Conservation (phyloP, 2,797 vertebrate genomes). For the Phoeniculus purpureus region DNA sequence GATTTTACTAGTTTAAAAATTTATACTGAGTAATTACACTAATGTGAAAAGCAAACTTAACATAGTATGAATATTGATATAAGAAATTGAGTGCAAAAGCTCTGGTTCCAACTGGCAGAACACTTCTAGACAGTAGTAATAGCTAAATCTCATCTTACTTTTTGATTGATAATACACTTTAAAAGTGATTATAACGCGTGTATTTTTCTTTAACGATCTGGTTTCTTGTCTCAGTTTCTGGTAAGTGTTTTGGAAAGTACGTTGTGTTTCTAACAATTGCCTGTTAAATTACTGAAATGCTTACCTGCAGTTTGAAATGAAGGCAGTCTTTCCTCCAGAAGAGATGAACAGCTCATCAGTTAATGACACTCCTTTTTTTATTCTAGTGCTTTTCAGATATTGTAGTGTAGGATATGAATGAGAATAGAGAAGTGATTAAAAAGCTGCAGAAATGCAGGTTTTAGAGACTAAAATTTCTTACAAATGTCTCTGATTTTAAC, state of each 20-base stretch:
- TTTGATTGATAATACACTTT: not conserved
- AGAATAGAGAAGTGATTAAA: not conserved
- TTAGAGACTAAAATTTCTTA: not conserved
- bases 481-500: not conserved
- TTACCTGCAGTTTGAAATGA: not conserved
- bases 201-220: not conserved
- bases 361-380: not conserved
- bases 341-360: not conserved
- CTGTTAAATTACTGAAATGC: not conserved
- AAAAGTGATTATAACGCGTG: not conserved
- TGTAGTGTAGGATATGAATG: not conserved
- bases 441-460: not conserved
- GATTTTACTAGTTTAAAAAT: not conserved
- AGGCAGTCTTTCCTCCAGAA: not conserved
- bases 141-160: not conserved
- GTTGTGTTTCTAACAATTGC: not conserved
- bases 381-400: not conserved
- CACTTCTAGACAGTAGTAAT: not conserved
- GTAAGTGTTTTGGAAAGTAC: constrained; percentile 2
- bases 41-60: not conserved
- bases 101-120: not conserved
- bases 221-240: not conserved
- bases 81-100: not conserved
- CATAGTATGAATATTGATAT: not conserved
- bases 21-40: not conserved